Evolutionary conservation across 2,113 vertebrate genomes (phyloP).

Genomic region (Delphinapterus leucas): DNA sequence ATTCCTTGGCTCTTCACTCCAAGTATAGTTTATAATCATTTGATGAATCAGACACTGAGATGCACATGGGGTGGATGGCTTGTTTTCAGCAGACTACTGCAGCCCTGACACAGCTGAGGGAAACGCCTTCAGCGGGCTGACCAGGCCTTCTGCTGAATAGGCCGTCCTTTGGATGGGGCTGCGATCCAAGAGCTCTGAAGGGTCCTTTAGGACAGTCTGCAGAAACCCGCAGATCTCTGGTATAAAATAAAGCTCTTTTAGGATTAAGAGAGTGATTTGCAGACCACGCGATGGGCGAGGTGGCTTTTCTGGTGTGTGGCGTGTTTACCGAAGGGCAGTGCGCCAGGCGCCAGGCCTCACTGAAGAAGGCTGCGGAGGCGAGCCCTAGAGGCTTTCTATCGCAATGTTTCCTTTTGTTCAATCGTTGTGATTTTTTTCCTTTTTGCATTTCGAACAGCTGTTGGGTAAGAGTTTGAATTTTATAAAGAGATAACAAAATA

Average conservation of each 20-base stretch:
- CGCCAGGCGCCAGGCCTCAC: not conserved
- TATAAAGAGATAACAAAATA: slow-evolving; percentile 11
- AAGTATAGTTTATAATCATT: not conserved
- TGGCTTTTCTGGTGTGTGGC: not conserved
- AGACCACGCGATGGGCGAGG: not conserved
- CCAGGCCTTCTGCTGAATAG: not conserved
- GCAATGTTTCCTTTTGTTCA: not conserved
- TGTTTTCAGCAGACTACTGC: not conserved
- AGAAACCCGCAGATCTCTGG: slow-evolving; percentile 1
- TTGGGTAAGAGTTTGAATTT: not conserved
- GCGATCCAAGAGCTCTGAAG: not conserved
- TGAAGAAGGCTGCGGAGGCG: not conserved
- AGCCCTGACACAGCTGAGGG: not conserved
- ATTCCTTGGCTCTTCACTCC: not conserved
- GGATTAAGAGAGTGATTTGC: slow-evolving; percentile 9
- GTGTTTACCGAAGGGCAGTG: not conserved
- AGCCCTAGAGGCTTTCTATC: not conserved
- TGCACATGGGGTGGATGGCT: not conserved
- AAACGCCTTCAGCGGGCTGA: not conserved
- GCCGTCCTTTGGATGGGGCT: not conserved
- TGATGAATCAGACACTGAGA: not conserved
- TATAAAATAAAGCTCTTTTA: not conserved
- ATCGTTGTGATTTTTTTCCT: not conserved
- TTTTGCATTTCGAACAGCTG: not conserved
- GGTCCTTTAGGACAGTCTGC: not conserved